Evolutionary conservation across 2,113 vertebrate genomes (phyloP).

Genomic region (Lamprotornis superbus): DNA sequence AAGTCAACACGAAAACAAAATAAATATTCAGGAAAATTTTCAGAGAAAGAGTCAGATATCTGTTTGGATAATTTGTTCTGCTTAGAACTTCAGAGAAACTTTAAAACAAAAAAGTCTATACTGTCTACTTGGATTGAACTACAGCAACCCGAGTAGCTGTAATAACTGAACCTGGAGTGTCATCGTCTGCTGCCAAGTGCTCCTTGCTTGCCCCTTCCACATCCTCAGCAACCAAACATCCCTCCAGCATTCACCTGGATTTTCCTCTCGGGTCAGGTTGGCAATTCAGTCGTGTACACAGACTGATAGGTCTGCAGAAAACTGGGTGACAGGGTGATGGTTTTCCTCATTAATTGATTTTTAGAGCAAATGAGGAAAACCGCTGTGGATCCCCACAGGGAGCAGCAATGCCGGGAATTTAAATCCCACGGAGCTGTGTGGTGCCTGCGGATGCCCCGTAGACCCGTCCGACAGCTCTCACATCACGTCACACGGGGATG

Average conservation of each 20-base stretch:
- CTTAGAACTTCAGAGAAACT: background rate
- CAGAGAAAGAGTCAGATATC: background rate
- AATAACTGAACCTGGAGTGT: background rate
- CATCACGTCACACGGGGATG: background rate
- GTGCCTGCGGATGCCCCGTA: background rate
- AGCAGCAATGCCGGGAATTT: background rate
- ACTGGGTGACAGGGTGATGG: background rate
- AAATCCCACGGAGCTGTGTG: background rate
- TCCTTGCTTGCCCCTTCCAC: background rate
- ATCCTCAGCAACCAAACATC: background rate
- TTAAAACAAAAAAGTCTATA: background rate
- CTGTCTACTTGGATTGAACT: background rate
- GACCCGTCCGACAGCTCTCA: background rate
- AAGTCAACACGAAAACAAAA: background rate
- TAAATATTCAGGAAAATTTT: background rate
- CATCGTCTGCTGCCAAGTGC: background rate
- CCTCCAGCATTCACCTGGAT: background rate
- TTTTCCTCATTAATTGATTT: background rate
- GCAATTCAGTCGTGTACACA: background rate
- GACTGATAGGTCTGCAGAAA: background rate
- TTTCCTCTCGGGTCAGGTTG: background rate
- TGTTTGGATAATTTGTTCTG: background rate
- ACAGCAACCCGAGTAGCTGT: background rate
- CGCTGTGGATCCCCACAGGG: background rate
- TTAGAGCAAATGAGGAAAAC: background rate